Percentiles rank a stretch among this genome's conserved stretches.
Evolutionary conservation across 1,140 invertebrate species (phyloP).

Genomic region (Drosophila funebris): DNA sequence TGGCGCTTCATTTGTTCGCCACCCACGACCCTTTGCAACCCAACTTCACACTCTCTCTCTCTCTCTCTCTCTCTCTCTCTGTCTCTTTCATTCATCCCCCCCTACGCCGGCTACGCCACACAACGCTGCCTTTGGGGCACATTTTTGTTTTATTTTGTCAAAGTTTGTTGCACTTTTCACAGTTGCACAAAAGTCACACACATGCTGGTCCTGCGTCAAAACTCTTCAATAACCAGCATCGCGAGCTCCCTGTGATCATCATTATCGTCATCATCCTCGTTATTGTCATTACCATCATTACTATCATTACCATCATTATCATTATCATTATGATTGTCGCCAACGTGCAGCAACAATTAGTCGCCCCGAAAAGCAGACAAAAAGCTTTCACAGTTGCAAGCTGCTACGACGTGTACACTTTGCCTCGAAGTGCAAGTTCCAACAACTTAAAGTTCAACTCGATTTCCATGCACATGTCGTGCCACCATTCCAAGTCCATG

Average conservation of each 20-base stretch:
- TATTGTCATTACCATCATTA: background rate
- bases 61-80: background rate
- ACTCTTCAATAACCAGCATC: conserved; percentile 6
- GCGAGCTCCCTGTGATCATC: conserved; percentile 5
- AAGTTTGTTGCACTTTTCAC: conserved; percentile 79
- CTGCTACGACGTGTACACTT: no score
- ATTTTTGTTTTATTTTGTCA: conserved; percentile 64
- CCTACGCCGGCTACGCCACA: background rate
- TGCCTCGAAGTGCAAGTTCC: background rate
- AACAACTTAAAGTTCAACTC: conserved; percentile 1
- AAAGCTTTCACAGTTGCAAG: conserved; percentile 25
- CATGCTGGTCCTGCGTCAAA: conserved; percentile 1
- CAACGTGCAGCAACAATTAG: conserved; percentile 69
- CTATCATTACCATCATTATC: background rate
- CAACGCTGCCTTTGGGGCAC: conserved; percentile 40
- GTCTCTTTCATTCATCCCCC: background rate
- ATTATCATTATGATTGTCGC: no score
- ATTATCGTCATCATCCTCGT: background rate
- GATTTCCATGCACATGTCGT: conserved; percentile 8
- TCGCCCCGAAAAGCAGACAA: conserved; percentile 47
- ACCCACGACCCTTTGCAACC: background rate
- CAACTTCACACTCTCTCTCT: no score
- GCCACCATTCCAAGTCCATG: background rate
- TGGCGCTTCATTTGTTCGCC: conserved; percentile 57
- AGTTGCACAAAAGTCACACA: conserved; percentile 34